Percentiles rank a stretch among this genome's conserved stretches.
phyloP scores from a whole-genome alignment of 1,140 invertebrate species.

The Trachelipus rathkii region DNA sequence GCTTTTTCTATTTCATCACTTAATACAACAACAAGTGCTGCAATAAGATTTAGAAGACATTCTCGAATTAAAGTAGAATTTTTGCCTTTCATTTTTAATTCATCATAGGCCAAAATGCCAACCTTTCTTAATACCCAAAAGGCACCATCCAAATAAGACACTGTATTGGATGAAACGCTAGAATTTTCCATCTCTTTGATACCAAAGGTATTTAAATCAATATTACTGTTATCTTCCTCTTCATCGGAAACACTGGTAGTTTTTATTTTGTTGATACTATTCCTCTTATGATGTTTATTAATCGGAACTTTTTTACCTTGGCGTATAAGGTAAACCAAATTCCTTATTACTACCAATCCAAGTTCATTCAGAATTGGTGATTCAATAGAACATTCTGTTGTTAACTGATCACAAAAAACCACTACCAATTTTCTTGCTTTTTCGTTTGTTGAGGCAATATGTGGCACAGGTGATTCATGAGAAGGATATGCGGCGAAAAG shows the following conservation, averaged over 20 bases:
- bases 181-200: neutral
- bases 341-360: constrained; percentile 36
- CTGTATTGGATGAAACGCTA: neutral
- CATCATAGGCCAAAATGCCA: constrained; percentile 37
- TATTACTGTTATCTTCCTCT: neutral
- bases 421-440: constrained; percentile 26
- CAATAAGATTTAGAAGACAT: constrained; percentile 41
- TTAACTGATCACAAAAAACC: constrained; percentile 38
- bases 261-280: too few relatives aligned
- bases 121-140: constrained; percentile 38
- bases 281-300: neutral
- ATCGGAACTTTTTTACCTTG: constrained; percentile 34
- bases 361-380: constrained; percentile 30
- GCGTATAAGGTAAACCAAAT: constrained; percentile 41
- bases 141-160: constrained; percentile 21
- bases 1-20: constrained; percentile 23
- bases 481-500: constrained; percentile 37
- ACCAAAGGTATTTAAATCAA: neutral
- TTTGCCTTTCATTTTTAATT: constrained; percentile 29
- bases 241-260: neutral
- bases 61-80: constrained; percentile 33
- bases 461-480: constrained; percentile 26
- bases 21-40: constrained; percentile 33
- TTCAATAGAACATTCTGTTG: constrained; percentile 23
- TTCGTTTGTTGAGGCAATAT: constrained; percentile 20